Evolutionary conservation across 2,113 vertebrate genomes (phyloP), one percentile per base, ranked within the genome.

Genomic region (Salvelinus fontinalis): DNA sequence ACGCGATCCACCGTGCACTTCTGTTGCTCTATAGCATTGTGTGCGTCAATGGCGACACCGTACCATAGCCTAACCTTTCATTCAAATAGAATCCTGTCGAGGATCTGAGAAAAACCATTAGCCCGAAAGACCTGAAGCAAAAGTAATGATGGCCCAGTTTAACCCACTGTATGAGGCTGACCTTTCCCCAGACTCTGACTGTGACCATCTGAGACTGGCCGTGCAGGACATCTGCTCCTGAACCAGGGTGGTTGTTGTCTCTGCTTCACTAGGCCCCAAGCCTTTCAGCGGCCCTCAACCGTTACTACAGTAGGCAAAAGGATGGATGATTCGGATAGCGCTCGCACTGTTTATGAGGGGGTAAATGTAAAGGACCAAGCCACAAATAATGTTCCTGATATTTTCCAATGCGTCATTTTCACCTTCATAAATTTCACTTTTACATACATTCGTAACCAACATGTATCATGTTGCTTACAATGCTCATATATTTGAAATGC

Each of bases 121-220:
- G 81, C 85, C 81, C 84, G 75, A 51, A 79, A 78, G 68, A 76
- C 79, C 83, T 87, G 34, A 83, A 83, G 89, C 91, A 91, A 92
- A 90, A 87, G 87, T 83, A 87, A 79, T 89, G 90, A 92, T 90
- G 91, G 90, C 89, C 92, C 91, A 92, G 90, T 94, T 93, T 94
- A 94, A 93, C 93, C 92, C 93, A 86, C 92, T 81, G 89, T 92
- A 92, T 91, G 92, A 90, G 88, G 84, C 82, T 94, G 93, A 94
- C 92, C 93, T 94, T 93, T 93, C 82, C 51, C 81, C 84, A 80
- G 86, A 88, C 78, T 77, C 92, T 91, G 86, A 83, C 91, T 89
- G 92, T 87, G 91, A 90, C 92, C 91, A 91, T 92, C 92, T 90
- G 92, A 92, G 91, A 83, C 83, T 70, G 75, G 71, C 91, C 89